Evolutionary conservation across 2,797 vertebrate genomes (phyloP).

Genomic region (Podarcis lilfordi): DNA sequence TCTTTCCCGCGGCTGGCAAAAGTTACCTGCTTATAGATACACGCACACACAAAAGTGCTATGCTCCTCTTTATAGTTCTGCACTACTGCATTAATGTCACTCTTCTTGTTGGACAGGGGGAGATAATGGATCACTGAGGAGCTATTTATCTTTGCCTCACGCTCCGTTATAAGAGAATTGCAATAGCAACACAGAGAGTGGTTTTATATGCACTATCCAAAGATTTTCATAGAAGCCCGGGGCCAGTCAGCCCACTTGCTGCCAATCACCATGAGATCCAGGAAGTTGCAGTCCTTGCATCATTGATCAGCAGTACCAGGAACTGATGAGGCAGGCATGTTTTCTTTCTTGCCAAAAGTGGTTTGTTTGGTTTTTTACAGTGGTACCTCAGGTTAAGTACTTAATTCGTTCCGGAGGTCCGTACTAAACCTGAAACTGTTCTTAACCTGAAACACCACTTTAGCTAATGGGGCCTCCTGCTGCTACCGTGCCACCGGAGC

Average conservation of each 20-base stretch:
- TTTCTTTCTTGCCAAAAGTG: not conserved
- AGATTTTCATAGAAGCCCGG: not conserved
- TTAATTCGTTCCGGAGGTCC: too few relatives aligned
- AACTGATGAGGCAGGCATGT: not conserved
- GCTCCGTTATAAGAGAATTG: slow-evolving; percentile 59
- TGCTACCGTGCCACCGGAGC: too few relatives aligned
- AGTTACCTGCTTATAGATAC: slow-evolving; percentile 43
- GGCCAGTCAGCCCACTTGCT: not conserved
- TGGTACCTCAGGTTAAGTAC: too few relatives aligned
- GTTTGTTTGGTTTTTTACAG: not conserved
- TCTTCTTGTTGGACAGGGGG: slow-evolving; percentile 59
- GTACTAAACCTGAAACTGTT: too few relatives aligned
- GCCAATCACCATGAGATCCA: not conserved
- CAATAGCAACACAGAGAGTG: slow-evolving; percentile 34
- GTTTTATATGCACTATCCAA: slow-evolving; percentile 10
- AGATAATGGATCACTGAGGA: slow-evolving; percentile 52
- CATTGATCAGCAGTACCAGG: not conserved
- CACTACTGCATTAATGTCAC: slow-evolving; percentile 11
- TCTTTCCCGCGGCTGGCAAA: slow-evolving; percentile 14
- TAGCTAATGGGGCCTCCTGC: too few relatives aligned
- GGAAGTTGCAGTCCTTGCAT: not conserved
- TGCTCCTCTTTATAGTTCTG: slow-evolving; percentile 53
- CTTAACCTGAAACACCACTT: too few relatives aligned
- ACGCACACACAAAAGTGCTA: slow-evolving; percentile 47
- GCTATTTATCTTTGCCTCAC: slow-evolving; percentile 47